phyloP scores from a whole-genome alignment of 2,113 vertebrate species.

The Gallinago undulata region DNA sequence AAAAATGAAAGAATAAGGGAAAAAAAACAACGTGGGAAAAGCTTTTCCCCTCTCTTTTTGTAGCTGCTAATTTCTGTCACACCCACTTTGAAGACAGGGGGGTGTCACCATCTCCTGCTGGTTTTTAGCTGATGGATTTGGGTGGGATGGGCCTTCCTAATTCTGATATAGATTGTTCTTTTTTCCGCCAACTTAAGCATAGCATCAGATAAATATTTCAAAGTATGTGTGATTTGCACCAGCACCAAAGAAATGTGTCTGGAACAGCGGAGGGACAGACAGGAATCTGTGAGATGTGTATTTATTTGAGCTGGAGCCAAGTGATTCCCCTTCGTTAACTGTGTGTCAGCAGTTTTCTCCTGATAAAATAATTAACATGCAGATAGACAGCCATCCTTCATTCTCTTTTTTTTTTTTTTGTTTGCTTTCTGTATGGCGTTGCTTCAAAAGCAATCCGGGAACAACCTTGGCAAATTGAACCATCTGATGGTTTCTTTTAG shows the following conservation, averaged over 20 bases:
- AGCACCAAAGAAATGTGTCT: background rate
- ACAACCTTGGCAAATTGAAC: background rate
- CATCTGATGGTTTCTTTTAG: background rate
- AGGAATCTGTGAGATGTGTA: background rate
- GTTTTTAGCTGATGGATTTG: background rate
- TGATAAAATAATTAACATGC: constrained; percentile 39
- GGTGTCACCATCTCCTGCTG: background rate
- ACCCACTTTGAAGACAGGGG: background rate
- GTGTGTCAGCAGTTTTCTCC: constrained; percentile 34
- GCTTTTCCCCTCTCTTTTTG: background rate
- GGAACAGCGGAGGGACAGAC: background rate
- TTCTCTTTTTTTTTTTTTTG: background rate
- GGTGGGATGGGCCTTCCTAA: background rate
- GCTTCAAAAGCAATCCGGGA: constrained; percentile 27
- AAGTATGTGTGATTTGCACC: background rate
- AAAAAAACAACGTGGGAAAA: background rate
- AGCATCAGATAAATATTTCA: background rate
- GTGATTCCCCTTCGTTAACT: constrained; percentile 27
- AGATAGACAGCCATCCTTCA: constrained; percentile 14
- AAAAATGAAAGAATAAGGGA: background rate
- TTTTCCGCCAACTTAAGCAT: background rate
- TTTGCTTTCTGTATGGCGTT: constrained; percentile 26
- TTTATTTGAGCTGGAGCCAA: constrained; percentile 1
- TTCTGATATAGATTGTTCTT: background rate
- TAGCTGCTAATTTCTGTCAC: background rate